Conservation (phyloP, 2,113 vertebrate species). For the Paedocypris sp. region DNA sequence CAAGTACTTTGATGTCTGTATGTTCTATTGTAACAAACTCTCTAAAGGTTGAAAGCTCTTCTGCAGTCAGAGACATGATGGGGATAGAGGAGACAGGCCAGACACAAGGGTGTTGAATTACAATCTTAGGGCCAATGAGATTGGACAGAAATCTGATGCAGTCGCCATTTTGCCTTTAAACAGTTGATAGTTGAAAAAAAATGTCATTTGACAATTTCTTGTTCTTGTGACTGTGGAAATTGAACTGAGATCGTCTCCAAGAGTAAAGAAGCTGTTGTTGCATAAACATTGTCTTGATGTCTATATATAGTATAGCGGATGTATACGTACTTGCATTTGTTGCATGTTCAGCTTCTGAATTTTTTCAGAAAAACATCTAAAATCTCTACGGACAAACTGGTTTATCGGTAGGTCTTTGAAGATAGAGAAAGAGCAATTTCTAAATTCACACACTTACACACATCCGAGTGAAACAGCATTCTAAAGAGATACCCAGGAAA, state of each 20-base stretch:
- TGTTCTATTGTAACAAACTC: background rate
- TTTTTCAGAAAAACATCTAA: background rate
- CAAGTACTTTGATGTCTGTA: background rate
- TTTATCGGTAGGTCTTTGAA: constrained; percentile 18
- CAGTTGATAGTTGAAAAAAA: background rate
- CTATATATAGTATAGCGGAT: background rate
- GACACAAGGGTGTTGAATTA: constrained; percentile 8
- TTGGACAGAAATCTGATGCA: background rate
- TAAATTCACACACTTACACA: background rate
- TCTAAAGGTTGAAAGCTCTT: no score
- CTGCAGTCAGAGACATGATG: background rate
- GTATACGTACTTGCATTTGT: background rate
- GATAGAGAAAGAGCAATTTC: constrained; percentile 25
- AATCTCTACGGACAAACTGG: constrained; percentile 6
- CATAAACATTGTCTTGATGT: background rate
- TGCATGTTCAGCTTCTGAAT: constrained; percentile 7
- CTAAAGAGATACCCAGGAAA: background rate
- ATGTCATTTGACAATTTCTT: no score
- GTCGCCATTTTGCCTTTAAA: background rate
- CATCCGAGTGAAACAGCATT: background rate
- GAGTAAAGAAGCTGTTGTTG: no score
- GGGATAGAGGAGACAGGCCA: background rate
- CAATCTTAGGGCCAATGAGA: background rate
- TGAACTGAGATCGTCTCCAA: no score
- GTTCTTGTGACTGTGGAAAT: no score